Evolutionary conservation across 2,888 invertebrate species (phyloP).

Genomic region (Drosophila picticornis): DNA sequence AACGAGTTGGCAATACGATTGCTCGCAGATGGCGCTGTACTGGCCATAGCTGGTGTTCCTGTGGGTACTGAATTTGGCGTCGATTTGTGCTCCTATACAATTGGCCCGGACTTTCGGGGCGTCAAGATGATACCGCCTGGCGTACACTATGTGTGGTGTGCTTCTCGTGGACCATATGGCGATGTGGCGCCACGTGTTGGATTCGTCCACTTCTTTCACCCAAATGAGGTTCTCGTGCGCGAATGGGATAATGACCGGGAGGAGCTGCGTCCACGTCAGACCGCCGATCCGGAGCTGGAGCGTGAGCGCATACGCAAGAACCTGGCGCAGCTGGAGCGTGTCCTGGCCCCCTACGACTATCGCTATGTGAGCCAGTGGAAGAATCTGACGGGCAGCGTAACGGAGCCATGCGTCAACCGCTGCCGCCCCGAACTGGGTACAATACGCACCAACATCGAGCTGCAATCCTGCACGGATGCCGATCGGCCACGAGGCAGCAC

Average conservation of each 20-base stretch:
- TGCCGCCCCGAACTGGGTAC: slow-evolving; percentile 91
- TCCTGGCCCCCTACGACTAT: slow-evolving; percentile 96
- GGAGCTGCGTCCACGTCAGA: slow-evolving; percentile 87
- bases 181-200: slow-evolving; percentile 92
- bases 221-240: slow-evolving; percentile 93
- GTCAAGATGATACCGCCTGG: slow-evolving; percentile 99
- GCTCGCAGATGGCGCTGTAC: slow-evolving; percentile 92
- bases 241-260: slow-evolving; percentile 94
- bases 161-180: slow-evolving; percentile 86
- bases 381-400: slow-evolving; percentile 87
- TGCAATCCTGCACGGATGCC: slow-evolving; percentile 90
- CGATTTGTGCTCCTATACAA: slow-evolving; percentile 95
- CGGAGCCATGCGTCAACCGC: slow-evolving; percentile 88
- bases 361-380: slow-evolving; percentile 95
- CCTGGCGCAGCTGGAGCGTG: slow-evolving; percentile 85
- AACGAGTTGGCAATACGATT: slow-evolving; percentile 91
- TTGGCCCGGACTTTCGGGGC: slow-evolving; percentile 95
- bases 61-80: slow-evolving; percentile 96
- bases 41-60: slow-evolving; percentile 95
- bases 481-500: slow-evolving; percentile 88
- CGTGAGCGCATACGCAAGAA: slow-evolving; percentile 82
- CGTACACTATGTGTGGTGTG: slow-evolving; percentile 95
- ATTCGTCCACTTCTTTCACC: slow-evolving; percentile 93
- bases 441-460: slow-evolving; percentile 92
- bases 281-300: slow-evolving; percentile 85